Conservation (phyloP, 2,888 invertebrate species). For the Smittia aterrima region DNA sequence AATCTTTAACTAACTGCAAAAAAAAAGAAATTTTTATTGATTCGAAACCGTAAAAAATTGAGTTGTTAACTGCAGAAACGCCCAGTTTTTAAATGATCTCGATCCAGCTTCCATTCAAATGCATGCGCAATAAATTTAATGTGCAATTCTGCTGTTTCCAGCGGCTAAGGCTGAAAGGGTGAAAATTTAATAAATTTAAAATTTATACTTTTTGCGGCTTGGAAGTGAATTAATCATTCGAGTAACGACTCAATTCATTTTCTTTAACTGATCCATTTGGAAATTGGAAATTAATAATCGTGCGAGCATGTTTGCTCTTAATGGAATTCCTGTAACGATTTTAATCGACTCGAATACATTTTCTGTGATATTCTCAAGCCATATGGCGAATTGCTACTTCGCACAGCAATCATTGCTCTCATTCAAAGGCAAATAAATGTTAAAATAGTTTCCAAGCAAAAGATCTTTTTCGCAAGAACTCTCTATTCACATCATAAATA, state of each 20-base stretch:
- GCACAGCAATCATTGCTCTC: background rate
- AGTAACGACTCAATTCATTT: constrained; percentile 1
- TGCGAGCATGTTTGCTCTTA: background rate
- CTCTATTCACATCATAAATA: constrained; percentile 30
- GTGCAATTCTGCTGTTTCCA: constrained; percentile 1
- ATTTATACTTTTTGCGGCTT: constrained; percentile 15
- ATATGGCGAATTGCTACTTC: constrained; percentile 2
- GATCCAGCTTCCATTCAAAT: background rate
- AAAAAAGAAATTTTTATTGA: background rate
- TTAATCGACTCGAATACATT: background rate
- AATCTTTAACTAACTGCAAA: background rate
- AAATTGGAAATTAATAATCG: background rate
- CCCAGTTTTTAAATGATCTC: constrained; percentile 17
- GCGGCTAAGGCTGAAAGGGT: background rate
- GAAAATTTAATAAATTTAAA: constrained; percentile 11
- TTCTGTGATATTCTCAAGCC: background rate
- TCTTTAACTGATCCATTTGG: background rate
- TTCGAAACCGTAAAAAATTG: background rate
- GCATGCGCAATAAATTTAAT: constrained; percentile 31
- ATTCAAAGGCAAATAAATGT: constrained; percentile 15
- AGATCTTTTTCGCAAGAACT: constrained; percentile 9
- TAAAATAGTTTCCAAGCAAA: background rate
- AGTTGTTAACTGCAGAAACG: constrained; percentile 12
- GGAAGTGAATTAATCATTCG: background rate
- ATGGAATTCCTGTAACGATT: background rate